phyloP scores from a whole-genome alignment of 2,888 invertebrate species.

The Leptopilina syphax region DNA sequence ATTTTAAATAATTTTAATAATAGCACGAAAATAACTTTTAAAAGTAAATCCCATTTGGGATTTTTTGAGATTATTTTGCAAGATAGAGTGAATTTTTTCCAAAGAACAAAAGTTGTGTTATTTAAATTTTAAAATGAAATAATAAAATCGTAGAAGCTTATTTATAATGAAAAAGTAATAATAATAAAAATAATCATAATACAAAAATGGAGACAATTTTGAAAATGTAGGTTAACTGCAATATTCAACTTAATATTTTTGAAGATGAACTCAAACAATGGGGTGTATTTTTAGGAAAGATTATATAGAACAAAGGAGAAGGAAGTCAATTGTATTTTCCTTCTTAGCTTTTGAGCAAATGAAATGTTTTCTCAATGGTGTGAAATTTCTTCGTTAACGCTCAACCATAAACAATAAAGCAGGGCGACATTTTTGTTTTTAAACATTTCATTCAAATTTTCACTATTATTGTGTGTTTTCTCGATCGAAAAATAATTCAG shows the following conservation, averaged over 20 bases:
- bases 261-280: background rate
- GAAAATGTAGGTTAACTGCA: slow-evolving; percentile 2
- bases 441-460: background rate
- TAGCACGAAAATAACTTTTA: no score
- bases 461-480: background rate
- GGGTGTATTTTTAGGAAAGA: background rate
- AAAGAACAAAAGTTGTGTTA: no score
- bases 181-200: background rate
- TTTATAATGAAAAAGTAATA: background rate
- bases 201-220: background rate
- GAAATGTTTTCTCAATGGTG: slow-evolving; percentile 16
- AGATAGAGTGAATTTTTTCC: no score
- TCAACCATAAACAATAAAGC: background rate
- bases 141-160: background rate
- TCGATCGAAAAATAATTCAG: background rate
- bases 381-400: slow-evolving; percentile 10
- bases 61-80: no score
- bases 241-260: background rate
- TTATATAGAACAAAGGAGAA: background rate
- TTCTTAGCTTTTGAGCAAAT: background rate
- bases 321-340: slow-evolving; percentile 13
- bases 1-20: no score
- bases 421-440: background rate
- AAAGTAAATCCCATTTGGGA: no score
- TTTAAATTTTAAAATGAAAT: no score